Percentiles rank a stretch among this genome's conserved stretches.
These are phyloP conservation scores for Acyrthosiphon pisum DNA, from an alignment of 1,140 invertebrate genomes.

Conservation along the genomic window DNA sequence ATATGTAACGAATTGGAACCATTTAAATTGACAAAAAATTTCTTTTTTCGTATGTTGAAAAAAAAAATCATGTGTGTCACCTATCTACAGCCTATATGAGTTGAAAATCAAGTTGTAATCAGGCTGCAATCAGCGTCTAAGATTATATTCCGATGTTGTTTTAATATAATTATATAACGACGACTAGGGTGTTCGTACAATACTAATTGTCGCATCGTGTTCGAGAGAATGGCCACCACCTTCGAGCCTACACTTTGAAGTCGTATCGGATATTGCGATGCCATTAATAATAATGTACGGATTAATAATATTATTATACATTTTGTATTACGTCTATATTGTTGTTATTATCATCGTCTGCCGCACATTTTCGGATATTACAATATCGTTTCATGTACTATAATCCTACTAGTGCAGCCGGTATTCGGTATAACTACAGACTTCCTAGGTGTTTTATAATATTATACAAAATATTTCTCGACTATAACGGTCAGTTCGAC, in stretches of 20 bases:
- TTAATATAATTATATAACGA: neutral
- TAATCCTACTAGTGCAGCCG: neutral
- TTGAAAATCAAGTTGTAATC: too few relatives aligned
- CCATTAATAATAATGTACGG: neutral
- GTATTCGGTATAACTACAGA: neutral
- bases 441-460: neutral
- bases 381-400: neutral
- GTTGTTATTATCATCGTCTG: neutral
- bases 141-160: neutral
- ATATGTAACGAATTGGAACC: too few relatives aligned
- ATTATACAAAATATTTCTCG: neutral
- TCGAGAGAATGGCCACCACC: neutral
- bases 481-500: neutral
- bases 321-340: neutral
- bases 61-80: too few relatives aligned
- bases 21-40: too few relatives aligned
- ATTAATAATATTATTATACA: neutral
- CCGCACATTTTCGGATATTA: neutral
- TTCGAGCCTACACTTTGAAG: neutral
- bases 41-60: too few relatives aligned
- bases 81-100: too few relatives aligned
- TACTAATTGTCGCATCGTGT: neutral
- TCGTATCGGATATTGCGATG: neutral
- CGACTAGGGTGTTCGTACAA: neutral
- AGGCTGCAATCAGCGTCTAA: neutral